These are phyloP conservation scores for Amazona vittata DNA, from an alignment of 2,113 vertebrate genomes.

Conservation along the genomic window DNA sequence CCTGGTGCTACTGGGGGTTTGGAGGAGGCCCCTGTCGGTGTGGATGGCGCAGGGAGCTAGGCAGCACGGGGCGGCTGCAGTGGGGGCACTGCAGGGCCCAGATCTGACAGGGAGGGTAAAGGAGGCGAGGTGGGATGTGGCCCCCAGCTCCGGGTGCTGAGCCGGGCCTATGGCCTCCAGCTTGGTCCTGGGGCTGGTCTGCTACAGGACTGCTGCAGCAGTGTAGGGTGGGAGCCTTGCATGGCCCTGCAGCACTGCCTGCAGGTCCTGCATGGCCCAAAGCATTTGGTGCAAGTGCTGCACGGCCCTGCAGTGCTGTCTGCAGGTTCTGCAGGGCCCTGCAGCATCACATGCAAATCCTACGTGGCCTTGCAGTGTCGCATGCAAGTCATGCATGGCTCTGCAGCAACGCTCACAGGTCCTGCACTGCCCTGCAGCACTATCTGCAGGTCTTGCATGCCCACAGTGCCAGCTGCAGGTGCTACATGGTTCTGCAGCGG, in stretches of 20 bases:
- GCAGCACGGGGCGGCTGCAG: rapidly evolving
- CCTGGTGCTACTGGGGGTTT: constrained; percentile 13
- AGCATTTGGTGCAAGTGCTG: background rate
- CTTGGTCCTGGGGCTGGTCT: background rate
- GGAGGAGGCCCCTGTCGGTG: background rate
- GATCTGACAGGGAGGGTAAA: background rate
- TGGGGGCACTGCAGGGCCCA: background rate
- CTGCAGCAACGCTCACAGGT: background rate
- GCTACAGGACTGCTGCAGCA: background rate
- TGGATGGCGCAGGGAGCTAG: background rate
- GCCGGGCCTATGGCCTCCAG: background rate
- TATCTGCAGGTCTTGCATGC: background rate
- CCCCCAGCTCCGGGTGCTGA: background rate
- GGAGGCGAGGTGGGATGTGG: background rate
- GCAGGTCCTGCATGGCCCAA: background rate
- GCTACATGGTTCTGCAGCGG: background rate
- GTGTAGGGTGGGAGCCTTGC: background rate
- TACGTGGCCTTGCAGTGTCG: rapidly evolving
- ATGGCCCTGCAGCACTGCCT: rapidly evolving
- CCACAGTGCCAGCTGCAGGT: background rate
- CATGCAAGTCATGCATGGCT: rapidly evolving
- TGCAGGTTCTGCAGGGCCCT: background rate
- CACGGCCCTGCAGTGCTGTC: rapidly evolving
- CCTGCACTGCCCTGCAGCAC: background rate
- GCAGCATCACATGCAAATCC: too few species aligned